Evolutionary conservation across 2,113 vertebrate species (phyloP), one percentile per base, ranked within the genome.

Genomic region (Neodontobutis hainanensis): DNA sequence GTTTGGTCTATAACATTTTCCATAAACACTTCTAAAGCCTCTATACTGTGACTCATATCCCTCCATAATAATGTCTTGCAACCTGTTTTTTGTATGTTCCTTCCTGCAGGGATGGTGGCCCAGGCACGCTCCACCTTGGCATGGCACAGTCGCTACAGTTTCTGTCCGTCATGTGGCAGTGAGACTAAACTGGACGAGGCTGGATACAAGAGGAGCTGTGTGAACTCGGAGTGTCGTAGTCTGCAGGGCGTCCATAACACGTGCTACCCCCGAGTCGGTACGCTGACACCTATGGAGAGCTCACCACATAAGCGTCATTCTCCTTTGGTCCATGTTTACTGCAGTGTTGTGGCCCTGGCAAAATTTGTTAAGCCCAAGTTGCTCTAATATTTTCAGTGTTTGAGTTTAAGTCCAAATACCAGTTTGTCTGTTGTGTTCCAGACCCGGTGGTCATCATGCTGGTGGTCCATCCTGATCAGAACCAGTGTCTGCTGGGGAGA

Each of bases 361-460:
- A 27, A 1, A 27, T 27, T 27, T 27, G 19, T 27, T 27, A 3
- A 27, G 19, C 19, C 19, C 19, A 27, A 27, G 19, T 27, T 3
- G 3, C 19, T 27, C 19, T 27, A 3, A 27, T 2, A 2, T 27
- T 27, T 27, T 27, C 19, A 27, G 19, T 43, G 42, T 43, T 11
- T 43, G 42, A 43, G 6, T 43, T 6, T 43, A 11, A 8, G 6
- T 43, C 42, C 42, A 43, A 8, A 11, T 6, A 14, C 4, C 44
- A 14, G 5, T 19, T 27, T 11, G 14, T 0, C 11, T 11, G 7
- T 19, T 10, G 0, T 45, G 16, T 71, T 63, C 55, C 63, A 99
- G 97, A 98, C 92, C 97, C 97, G 8, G 96, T 97, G 49, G 96
- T 97, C 68, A 98, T 99, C 92, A 99, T 99, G 96, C 91, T 96